A percentile compares a stretch with the other conserved stretches of the same genome.
Conservation (phyloP, 2,113 vertebrate species). For the Rhinoptilus africanus region DNA sequence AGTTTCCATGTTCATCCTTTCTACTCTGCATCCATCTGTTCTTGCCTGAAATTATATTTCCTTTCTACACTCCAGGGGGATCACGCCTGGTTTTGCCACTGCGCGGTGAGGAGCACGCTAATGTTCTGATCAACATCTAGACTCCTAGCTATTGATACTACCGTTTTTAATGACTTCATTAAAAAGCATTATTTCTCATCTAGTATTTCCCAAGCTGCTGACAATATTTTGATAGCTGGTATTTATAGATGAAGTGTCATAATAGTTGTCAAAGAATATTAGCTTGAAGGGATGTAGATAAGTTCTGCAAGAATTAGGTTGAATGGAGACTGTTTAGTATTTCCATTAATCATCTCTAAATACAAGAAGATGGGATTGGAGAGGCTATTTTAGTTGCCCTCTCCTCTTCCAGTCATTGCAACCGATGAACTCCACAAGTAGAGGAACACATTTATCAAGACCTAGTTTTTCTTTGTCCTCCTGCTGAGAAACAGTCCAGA, state of each 20-base stretch:
- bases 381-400: not conserved
- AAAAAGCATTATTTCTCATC: not conserved
- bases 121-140: not conserved
- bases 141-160: not conserved
- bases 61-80: not conserved
- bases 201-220: not conserved
- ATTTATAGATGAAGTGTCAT: not conserved
- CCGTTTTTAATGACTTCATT: not conserved
- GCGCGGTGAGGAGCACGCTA: fast-evolving
- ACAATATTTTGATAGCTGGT: not conserved
- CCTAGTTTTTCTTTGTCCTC: not conserved
- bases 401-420: not conserved
- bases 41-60: not conserved
- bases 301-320: not conserved
- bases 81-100: not conserved
- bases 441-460: not conserved
- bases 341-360: not conserved
- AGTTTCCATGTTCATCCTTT: not conserved
- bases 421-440: not conserved
- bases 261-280: not conserved
- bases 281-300: not conserved
- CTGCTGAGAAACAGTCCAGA: not conserved
- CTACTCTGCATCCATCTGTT: not conserved
- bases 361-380: not conserved
- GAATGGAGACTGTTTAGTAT: not conserved